Conservation (phyloP, 1,140 invertebrate species). For the Kradibia gibbosae region DNA sequence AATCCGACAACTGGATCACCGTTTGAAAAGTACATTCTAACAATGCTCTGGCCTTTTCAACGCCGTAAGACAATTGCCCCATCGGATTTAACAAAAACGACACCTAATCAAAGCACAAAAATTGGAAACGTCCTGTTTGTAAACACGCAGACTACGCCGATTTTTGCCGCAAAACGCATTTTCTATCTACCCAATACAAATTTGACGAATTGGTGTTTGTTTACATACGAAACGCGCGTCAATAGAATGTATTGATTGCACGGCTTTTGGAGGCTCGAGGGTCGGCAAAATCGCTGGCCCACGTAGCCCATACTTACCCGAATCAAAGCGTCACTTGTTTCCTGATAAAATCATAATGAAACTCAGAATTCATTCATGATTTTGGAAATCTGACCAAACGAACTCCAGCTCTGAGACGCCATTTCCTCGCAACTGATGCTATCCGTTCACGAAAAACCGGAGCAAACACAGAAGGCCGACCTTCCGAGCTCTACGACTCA, state of each 20-base stretch:
- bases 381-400: conserved; percentile 69
- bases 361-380: conserved; percentile 72
- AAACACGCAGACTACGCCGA: conserved; percentile 44
- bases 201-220: conserved; percentile 63
- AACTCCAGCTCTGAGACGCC: conserved; percentile 71
- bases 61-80: not conserved
- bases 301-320: conserved; percentile 59
- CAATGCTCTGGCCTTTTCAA: not conserved
- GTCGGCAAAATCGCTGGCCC: conserved; percentile 3
- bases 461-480: conserved; percentile 10
- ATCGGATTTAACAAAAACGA: not conserved
- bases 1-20: conserved; percentile 3
- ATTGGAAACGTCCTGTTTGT: conserved; percentile 18
- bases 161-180: conserved; percentile 33
- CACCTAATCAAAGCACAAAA: not conserved
- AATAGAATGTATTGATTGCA: conserved; percentile 50
- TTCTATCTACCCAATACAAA: conserved; percentile 24
- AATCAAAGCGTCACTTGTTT: conserved; percentile 58
- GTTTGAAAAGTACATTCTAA: conserved; percentile 20
- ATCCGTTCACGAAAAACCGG: conserved; percentile 24
- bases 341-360: conserved; percentile 58
- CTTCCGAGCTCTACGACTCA: not conserved
- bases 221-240: conserved; percentile 66
- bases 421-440: conserved; percentile 69
- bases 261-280: not conserved